Percentiles rank a stretch among this genome's conserved stretches.
Conservation (phyloP, 2,797 vertebrate species). For the Oreonectes daqikongensis region DNA sequence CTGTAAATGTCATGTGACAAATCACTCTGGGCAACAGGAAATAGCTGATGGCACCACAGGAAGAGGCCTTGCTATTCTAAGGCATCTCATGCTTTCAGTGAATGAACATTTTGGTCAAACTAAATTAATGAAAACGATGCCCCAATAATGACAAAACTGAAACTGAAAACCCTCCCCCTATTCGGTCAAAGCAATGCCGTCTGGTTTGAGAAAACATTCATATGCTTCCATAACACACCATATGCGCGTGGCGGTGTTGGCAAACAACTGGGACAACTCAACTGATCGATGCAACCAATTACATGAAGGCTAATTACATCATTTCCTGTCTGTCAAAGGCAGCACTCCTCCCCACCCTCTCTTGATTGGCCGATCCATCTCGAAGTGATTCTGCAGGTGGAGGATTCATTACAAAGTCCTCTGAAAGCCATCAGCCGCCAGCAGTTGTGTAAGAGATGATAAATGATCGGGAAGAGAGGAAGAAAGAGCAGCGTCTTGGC, state of each 20-base stretch:
- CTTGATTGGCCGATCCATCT: slow-evolving; percentile 33
- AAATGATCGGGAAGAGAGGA: slow-evolving; percentile 57
- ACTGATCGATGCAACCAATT: slow-evolving; percentile 33
- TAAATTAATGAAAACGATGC: not conserved
- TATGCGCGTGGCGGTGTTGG: slow-evolving; percentile 1
- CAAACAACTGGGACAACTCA: slow-evolving; percentile 32
- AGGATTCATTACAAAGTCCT: slow-evolving; percentile 62
- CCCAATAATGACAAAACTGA: not conserved
- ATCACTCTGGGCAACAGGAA: not conserved
- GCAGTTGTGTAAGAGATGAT: slow-evolving; percentile 61
- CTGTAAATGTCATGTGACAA: not conserved
- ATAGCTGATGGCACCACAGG: not conserved
- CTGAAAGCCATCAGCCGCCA: slow-evolving; percentile 59
- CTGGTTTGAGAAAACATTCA: slow-evolving; percentile 8
- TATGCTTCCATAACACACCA: slow-evolving; percentile 19
- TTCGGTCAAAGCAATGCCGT: not conserved
- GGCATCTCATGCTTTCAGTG: not conserved
- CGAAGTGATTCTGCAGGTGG: slow-evolving; percentile 51
- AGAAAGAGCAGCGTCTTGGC: slow-evolving; percentile 37
- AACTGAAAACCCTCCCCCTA: not conserved
- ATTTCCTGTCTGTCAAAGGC: slow-evolving; percentile 36
- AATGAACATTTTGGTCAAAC: not conserved
- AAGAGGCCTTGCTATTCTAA: not conserved
- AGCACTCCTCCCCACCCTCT: slow-evolving; percentile 19
- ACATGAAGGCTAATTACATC: slow-evolving; percentile 43